These are phyloP conservation scores for Mormyrops attenuatus DNA, from an alignment of 2,797 vertebrate genomes.

Conservation along the genomic window DNA sequence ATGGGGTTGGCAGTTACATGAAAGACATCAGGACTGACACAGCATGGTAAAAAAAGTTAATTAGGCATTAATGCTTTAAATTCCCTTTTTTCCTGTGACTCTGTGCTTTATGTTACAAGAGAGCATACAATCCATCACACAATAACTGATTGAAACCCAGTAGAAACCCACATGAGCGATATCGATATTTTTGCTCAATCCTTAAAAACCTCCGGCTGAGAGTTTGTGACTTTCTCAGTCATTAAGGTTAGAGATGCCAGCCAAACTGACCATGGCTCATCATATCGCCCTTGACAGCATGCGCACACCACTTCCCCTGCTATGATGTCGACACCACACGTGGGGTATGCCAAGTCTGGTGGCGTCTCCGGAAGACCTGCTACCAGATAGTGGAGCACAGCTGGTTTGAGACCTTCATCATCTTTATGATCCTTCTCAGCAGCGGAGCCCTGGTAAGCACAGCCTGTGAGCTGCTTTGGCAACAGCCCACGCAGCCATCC, in stretches of 20 bases:
- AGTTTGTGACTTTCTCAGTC: not conserved
- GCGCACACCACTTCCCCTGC: constrained; percentile 59
- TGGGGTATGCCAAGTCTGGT: constrained; percentile 71
- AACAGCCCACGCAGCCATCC: not conserved
- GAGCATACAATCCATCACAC: not conserved
- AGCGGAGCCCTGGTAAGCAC: constrained; percentile 79
- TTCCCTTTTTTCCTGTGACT: not conserved
- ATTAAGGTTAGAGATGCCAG: not conserved
- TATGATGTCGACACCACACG: constrained; percentile 59
- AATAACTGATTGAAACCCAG: not conserved
- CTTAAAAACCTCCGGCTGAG: not conserved
- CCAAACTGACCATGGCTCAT: not conserved
- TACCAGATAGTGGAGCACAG: constrained; percentile 88
- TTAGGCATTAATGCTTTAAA: not conserved
- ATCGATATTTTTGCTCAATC: not conserved
- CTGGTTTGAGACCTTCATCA: constrained; percentile 93
- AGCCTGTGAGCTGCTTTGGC: constrained; percentile 12
- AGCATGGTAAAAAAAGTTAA: not conserved
- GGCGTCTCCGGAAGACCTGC: constrained; percentile 87
- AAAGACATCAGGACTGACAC: not conserved
- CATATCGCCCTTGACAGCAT: constrained; percentile 55
- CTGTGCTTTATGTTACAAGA: not conserved
- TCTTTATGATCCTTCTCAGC: constrained; percentile 91
- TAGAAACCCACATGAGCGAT: not conserved
- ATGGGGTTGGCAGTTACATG: not conserved